Conservation (phyloP, 2,888 invertebrate species). For the Tiliacea citrago region DNA sequence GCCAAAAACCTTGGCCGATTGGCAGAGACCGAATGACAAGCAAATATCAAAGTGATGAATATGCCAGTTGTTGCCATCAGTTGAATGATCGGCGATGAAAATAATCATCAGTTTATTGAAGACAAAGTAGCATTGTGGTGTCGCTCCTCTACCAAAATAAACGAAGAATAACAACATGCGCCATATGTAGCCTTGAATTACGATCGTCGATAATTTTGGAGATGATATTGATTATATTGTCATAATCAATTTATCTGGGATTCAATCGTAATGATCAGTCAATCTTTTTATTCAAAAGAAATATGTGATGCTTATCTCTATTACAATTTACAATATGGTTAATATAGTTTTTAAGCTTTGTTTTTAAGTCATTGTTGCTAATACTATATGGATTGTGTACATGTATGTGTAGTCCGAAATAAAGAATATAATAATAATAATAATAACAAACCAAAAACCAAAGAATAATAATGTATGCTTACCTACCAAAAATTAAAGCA, state of each 20-base stretch:
- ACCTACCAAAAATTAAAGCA: neutral
- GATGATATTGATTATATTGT: neutral
- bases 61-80: slow-evolving; percentile 34
- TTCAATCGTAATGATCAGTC: neutral
- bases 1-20: slow-evolving; percentile 73
- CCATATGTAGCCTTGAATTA: slow-evolving; percentile 15
- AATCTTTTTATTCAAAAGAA: neutral
- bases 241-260: neutral
- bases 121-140: slow-evolving; percentile 6
- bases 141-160: slow-evolving; percentile 24
- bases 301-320: neutral
- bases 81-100: slow-evolving; percentile 43
- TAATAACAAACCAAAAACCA: no score
- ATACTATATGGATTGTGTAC: no score
- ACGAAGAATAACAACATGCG: slow-evolving; percentile 13
- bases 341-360: no score
- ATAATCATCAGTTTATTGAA: slow-evolving; percentile 35
- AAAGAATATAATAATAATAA: no score
- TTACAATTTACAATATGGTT: no score
- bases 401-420: no score
- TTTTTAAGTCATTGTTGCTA: no score
- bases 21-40: slow-evolving; percentile 59
- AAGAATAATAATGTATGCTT: neutral
- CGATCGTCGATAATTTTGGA: neutral
- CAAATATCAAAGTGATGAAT: slow-evolving; percentile 33